These are phyloP conservation scores for Parnassius smintheus DNA, from an alignment of 2,888 invertebrate genomes.

Conservation along the genomic window DNA sequence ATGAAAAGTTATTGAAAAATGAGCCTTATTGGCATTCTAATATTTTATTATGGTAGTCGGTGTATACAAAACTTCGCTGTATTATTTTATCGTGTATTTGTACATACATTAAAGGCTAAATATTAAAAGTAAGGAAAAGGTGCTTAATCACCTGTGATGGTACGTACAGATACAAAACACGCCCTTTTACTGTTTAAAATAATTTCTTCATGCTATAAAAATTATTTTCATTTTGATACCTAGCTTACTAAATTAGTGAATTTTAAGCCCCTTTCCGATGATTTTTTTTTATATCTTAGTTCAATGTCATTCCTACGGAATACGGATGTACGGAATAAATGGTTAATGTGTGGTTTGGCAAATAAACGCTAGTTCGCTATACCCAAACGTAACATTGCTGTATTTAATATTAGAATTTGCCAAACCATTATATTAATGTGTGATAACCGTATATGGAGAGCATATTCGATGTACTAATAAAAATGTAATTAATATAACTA, in stretches of 20 bases:
- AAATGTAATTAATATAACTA: neutral
- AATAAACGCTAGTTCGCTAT: slow-evolving; percentile 8
- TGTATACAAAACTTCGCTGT: slow-evolving; percentile 11
- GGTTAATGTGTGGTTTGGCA: slow-evolving; percentile 9
- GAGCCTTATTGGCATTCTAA: slow-evolving; percentile 11
- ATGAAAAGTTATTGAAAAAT: slow-evolving; percentile 7
- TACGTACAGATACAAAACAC: slow-evolving; percentile 11
- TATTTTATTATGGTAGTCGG: slow-evolving; percentile 6
- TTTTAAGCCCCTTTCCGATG: neutral
- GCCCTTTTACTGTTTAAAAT: slow-evolving; percentile 4
- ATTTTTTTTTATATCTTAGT: slow-evolving; percentile 7
- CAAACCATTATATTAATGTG: slow-evolving; percentile 8
- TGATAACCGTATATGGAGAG: slow-evolving; percentile 10
- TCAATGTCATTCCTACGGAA: slow-evolving; percentile 12
- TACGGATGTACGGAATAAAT: slow-evolving; percentile 11
- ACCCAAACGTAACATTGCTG: slow-evolving; percentile 5
- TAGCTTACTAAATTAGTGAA: neutral
- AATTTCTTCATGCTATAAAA: neutral
- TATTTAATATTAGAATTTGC: slow-evolving; percentile 15
- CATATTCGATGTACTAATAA: slow-evolving; percentile 19
- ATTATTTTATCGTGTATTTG: slow-evolving; percentile 29
- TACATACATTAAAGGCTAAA: slow-evolving; percentile 31
- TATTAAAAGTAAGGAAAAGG: slow-evolving; percentile 32
- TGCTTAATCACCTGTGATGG: slow-evolving; percentile 28
- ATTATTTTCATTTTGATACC: neutral